Evolutionary conservation across 2,797 vertebrate genomes (phyloP).

Genomic region (Lepidocolaptes lacrymiger): DNA sequence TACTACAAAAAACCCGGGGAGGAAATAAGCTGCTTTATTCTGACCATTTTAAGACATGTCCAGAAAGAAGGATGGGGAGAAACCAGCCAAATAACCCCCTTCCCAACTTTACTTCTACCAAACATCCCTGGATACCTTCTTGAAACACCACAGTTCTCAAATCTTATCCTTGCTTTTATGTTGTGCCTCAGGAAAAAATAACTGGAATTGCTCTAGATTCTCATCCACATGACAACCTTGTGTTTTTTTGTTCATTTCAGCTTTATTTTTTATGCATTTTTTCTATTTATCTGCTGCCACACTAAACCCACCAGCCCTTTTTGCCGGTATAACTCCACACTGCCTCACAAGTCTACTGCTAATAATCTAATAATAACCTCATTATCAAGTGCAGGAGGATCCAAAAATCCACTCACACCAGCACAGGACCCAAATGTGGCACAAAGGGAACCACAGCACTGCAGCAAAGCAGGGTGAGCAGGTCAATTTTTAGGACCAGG

Average conservation of each 20-base stretch:
- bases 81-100: not conserved
- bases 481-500: not conserved
- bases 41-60: not conserved
- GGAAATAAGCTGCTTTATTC: not conserved
- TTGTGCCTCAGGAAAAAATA: not conserved
- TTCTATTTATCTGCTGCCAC: not conserved
- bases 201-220: not conserved
- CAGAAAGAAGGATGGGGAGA: not conserved
- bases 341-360: not conserved
- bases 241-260: not conserved
- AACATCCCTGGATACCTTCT: not conserved
- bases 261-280: not conserved
- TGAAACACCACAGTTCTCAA: not conserved
- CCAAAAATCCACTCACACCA: not conserved
- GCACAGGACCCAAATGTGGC: not conserved
- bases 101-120: not conserved
- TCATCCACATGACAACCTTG: not conserved
- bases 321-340: not conserved
- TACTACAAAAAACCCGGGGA: not conserved
- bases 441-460: not conserved
- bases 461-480: rapidly evolving
- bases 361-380: not conserved
- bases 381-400: not conserved
- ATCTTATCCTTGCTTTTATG: not conserved
- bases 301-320: not conserved